A percentile compares a stretch with the other conserved stretches of the same genome.
Conservation (phyloP, 64 coral and sea anemone species). For the Trachythela sp. region DNA sequence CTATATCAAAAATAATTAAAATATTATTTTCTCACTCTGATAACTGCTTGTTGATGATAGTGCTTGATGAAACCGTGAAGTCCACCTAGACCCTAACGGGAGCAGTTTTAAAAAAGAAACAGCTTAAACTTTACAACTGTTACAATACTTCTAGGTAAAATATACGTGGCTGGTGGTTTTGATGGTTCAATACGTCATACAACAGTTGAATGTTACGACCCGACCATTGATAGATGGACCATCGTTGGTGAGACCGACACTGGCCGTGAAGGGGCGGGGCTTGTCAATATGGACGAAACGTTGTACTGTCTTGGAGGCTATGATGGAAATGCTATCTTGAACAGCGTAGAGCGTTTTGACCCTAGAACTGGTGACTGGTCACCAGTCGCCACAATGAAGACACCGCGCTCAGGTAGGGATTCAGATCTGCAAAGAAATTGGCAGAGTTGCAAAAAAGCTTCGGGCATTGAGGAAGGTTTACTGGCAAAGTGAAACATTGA, state of each 20-base stretch:
- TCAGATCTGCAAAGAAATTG: too few species aligned
- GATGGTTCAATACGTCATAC: constrained; percentile 82
- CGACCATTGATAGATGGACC: constrained; percentile 91
- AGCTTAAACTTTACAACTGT: too few species aligned
- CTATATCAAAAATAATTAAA: too few species aligned
- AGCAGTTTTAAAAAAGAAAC: too few species aligned
- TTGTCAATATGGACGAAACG: constrained; percentile 75
- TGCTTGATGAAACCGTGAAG: too few species aligned
- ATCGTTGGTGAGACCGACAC: constrained; percentile 66
- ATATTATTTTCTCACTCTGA: too few species aligned
- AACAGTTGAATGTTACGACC: constrained; percentile 84
- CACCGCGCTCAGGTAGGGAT: constrained; percentile 69
- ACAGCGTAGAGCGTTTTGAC: constrained; percentile 81
- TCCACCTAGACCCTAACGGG: too few species aligned
- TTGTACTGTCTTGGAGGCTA: constrained; percentile 90
- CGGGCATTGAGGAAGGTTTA: too few species aligned
- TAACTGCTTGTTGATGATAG: too few species aligned
- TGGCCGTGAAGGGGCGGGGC: constrained; percentile 74
- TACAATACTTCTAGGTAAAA: constrained; percentile 71
- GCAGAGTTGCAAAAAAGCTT: too few species aligned
- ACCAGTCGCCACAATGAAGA: constrained; percentile 70
- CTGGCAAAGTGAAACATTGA: too few species aligned
- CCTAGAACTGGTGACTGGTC: constrained; percentile 85
- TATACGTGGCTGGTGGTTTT: constrained; percentile 92
- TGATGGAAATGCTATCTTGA: constrained; percentile 78